Evolutionary conservation across 92 coral and sea anemone genomes (phyloP), one percentile per base, ranked within the genome.

Genomic region (Micromussa lordhowensis): DNA sequence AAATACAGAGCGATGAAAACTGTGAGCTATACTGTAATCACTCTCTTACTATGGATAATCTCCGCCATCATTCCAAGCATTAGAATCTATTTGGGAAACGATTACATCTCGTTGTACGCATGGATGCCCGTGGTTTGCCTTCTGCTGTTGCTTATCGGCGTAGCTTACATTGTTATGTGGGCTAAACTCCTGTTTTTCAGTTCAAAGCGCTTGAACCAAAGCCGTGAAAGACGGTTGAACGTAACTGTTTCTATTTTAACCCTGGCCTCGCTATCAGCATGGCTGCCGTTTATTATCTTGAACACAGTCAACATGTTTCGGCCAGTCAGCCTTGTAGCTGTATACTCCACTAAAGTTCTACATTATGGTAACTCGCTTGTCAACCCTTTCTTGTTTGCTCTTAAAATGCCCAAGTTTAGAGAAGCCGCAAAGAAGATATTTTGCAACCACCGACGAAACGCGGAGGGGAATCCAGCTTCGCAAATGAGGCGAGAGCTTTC

Each of bases 51-150:
- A 48, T 86, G 89, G 89, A 34, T 24, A 18, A 9, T 68, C 32
- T 86, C 89, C 18, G 75, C 83, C 28, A 74, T 36, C 38, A 63
- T 86, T 34, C 76, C 89, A 38, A 26, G 66, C 3, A 80, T 21
- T 2, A 77, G 89, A 86, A 29, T 63, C 6, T 24, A 40, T 32
- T 78, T 86, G 31, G 89, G 83, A 36, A 49, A 86, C 32, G 66
- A 86, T 10, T 76, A 59, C 14, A 71, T 53, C 38, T 86, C 89
- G 8, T 30, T 86, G 40, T 86, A 86, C 68, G 64, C 68, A 1
- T 86, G 89, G 89, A 86, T 86, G 89, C 89, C 89, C 21, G 31
- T 86, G 3, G 68, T 77, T 36, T 86, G 89, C 66, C 24, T 86
- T 77, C 69, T 77, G 34, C 14, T 86, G 53, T 32, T 86, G n/a